Evolutionary conservation across 1,140 invertebrate genomes (phyloP), one percentile per base, ranked within the genome.

Genomic region (Drosophila albomicans): DNA sequence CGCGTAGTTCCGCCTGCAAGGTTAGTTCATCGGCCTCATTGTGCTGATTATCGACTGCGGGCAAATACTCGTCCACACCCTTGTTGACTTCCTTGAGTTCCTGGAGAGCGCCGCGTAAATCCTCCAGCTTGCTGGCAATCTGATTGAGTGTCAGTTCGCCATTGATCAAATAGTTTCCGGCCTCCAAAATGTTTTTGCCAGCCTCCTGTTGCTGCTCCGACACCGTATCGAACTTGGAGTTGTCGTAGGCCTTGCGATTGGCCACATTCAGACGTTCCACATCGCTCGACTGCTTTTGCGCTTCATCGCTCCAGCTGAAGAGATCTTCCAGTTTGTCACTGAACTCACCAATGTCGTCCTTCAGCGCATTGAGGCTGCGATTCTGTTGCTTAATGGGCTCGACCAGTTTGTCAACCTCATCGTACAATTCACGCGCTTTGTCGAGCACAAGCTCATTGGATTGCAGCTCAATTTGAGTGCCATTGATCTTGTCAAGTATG

Each of bases 251-350:
- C 76, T 87, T 91, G 93, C 94, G 94, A 72, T 94, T 95, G 52
- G 93, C 93, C 5, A 79, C 87, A 73, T 96, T 96, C 1, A 97
- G 85, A 13, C 93, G 93, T 30, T 96, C 94, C 1, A 96, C 96
- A 35, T 94, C 93, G 1, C 92, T 91, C 0, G 95, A 94, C n/a
- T 94, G 94, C 11, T 94, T 93, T 15, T 95, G 92, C 0, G 96
- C 94, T 35, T 94, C 92, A 5, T 95, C 93, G 4, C 95, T 96
- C 77, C 96, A 95, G 64, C 96, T 94, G 46, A 94, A 93, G 58
- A 98, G 93, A 81, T 98, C 97, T 45, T 96, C 94, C 38, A 98
- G 91, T 72, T 96, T 96, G 0, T 93, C 93, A 30, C 94, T 94
- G 13, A 97, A 94, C 20, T 94, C 93, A 0, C 93, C 94, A 0